Percentiles rank a stretch among this genome's conserved stretches.
phyloP scores from a whole-genome alignment of 2,888 invertebrate species.

The Apotomis turbidana region DNA sequence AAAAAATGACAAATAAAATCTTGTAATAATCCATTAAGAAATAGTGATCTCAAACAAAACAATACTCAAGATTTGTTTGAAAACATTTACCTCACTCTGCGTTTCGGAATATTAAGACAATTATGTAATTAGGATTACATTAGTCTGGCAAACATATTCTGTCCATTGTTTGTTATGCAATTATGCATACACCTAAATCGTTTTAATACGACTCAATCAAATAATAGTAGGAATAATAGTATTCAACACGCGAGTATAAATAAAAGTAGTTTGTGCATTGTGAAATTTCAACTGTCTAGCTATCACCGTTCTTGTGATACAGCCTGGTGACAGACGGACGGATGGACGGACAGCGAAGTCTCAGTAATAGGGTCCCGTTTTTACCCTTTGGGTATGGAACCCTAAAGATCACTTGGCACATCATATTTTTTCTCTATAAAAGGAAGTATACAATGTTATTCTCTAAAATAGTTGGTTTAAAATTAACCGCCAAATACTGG shows the following conservation, averaged over 20 bases:
- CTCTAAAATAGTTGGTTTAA: background rate
- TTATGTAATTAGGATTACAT: slow-evolving; percentile 24
- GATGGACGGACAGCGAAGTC: no score
- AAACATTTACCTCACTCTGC: slow-evolving; percentile 22
- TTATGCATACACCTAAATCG: slow-evolving; percentile 6
- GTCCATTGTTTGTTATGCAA: slow-evolving; percentile 11
- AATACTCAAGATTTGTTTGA: slow-evolving; percentile 5
- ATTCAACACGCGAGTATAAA: no score
- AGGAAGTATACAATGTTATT: background rate
- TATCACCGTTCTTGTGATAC: no score
- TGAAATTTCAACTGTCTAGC: no score
- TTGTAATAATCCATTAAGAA: background rate
- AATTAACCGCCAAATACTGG: background rate
- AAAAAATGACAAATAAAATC: background rate
- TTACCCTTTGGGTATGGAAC: no score
- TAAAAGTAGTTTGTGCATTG: no score
- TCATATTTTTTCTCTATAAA: no score
- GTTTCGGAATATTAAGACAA: slow-evolving; percentile 18
- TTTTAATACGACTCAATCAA: background rate
- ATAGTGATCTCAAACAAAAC: slow-evolving; percentile 17
- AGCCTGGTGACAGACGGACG: no score
- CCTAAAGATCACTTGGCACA: no score
- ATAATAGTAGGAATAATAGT: background rate
- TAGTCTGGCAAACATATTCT: slow-evolving; percentile 10
- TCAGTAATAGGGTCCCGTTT: no score